These are phyloP conservation scores for Chaetodon trifasciatus DNA, from an alignment of 2,797 vertebrate genomes.

Conservation along the genomic window DNA sequence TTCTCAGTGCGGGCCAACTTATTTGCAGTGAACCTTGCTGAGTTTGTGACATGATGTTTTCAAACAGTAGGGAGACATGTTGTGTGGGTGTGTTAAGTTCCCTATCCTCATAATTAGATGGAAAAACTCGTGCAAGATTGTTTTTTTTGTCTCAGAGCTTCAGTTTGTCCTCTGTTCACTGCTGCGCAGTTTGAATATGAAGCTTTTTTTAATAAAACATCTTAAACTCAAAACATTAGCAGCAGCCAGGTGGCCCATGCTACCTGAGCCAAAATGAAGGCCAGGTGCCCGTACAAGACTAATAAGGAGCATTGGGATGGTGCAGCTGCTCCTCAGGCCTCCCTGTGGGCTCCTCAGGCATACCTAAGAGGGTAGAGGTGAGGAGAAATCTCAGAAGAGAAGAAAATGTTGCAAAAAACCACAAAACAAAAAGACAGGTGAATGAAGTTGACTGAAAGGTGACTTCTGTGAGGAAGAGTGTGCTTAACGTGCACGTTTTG, in stretches of 20 bases:
- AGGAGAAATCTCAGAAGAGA: slow-evolving; percentile 42
- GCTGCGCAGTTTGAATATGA: slow-evolving; percentile 29
- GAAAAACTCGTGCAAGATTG: slow-evolving; percentile 1
- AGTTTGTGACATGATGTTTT: slow-evolving; percentile 25
- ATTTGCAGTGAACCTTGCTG: not conserved
- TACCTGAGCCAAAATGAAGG: slow-evolving; percentile 61
- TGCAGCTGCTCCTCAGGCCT: slow-evolving; percentile 60
- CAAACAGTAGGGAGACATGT: slow-evolving; percentile 10
- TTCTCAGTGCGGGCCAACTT: not conserved
- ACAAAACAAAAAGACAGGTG: slow-evolving; percentile 17
- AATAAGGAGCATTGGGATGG: slow-evolving; percentile 70
- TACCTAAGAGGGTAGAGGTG: slow-evolving; percentile 51
- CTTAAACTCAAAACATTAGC: slow-evolving; percentile 36
- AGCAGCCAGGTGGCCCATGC: slow-evolving; percentile 44
- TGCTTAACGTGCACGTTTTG: slow-evolving; percentile 30
- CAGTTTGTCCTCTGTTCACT: slow-evolving; percentile 14
- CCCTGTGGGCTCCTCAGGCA: slow-evolving; percentile 50
- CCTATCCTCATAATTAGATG: slow-evolving; percentile 22
- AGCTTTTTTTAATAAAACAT: slow-evolving; percentile 33
- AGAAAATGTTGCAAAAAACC: slow-evolving; percentile 15
- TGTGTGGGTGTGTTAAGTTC: slow-evolving; percentile 17
- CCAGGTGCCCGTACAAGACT: slow-evolving; percentile 60
- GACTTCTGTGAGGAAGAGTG: slow-evolving; percentile 14
- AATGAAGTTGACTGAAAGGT: slow-evolving; percentile 30
- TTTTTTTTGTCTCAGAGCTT: slow-evolving; percentile 29